Conservation (phyloP, 2,888 invertebrate genomes). For the Cepaea hortensis region DNA sequence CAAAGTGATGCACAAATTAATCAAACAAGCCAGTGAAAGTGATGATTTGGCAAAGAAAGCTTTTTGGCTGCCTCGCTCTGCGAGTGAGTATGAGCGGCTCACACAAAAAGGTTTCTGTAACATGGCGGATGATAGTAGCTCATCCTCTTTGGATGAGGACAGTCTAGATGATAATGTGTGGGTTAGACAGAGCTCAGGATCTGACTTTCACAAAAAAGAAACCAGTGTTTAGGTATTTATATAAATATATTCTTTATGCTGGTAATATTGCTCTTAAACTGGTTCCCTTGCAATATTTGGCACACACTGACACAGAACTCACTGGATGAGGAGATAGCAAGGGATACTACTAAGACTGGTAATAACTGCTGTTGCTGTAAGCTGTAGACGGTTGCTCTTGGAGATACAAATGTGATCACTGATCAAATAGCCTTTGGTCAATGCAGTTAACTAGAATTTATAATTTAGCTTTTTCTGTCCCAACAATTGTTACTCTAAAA, state of each 20-base stretch:
- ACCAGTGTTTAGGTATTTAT: conserved; percentile 67
- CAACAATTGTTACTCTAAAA: too few relatives aligned
- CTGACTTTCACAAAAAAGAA: conserved; percentile 70
- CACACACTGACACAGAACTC: neutral
- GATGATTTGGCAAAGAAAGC: conserved; percentile 60
- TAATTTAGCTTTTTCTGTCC: too few relatives aligned
- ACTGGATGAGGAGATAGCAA: neutral
- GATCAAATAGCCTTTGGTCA: too few relatives aligned
- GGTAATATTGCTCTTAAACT: neutral
- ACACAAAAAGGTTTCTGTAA: conserved; percentile 55
- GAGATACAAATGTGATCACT: too few relatives aligned
- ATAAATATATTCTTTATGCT: neutral
- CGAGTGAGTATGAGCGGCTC: conserved; percentile 58
- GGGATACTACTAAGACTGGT: too few relatives aligned
- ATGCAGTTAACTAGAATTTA: too few relatives aligned
- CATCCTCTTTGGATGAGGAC: conserved; percentile 66
- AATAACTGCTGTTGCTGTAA: too few relatives aligned
- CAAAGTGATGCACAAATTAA: conserved; percentile 68
- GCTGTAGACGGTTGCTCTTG: too few relatives aligned
- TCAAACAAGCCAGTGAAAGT: conserved; percentile 62
- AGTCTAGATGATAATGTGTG: conserved; percentile 68
- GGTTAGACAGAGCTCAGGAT: conserved; percentile 66
- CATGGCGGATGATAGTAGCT: conserved; percentile 65
- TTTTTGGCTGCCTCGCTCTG: conserved; percentile 68
- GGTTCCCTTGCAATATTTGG: neutral